Evolutionary conservation across 1,140 invertebrate genomes (phyloP).

Genomic region (Drosophila pseudoananassae): DNA sequence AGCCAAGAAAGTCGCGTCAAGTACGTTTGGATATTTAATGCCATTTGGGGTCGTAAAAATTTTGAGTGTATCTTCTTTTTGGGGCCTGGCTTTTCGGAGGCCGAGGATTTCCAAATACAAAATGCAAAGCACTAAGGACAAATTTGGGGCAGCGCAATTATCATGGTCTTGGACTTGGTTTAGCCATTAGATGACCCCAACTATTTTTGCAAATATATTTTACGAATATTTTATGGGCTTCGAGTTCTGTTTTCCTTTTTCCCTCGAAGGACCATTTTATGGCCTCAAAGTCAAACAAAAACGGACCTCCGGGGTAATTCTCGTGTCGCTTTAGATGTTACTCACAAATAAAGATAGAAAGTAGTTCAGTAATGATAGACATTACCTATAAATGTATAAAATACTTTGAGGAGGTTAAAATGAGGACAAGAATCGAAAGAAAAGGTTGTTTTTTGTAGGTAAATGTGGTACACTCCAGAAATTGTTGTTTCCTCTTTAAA

Average conservation of each 20-base stretch:
- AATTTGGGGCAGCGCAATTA: constrained; percentile 65
- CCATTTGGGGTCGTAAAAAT: constrained; percentile 74
- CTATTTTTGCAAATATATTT: constrained; percentile 72
- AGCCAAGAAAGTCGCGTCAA: constrained; percentile 71
- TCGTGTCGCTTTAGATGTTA: constrained; percentile 38
- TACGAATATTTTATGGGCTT: constrained; percentile 75
- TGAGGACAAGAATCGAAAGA: constrained; percentile 15
- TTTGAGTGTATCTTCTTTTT: constrained; percentile 65
- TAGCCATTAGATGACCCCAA: constrained; percentile 78
- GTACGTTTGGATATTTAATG: constrained; percentile 79
- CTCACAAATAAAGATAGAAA: constrained; percentile 57
- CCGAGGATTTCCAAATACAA: constrained; percentile 38
- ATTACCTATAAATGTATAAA: constrained; percentile 30
- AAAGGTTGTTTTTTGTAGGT: constrained; percentile 19
- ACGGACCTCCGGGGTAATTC: constrained; percentile 27
- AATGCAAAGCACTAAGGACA: constrained; percentile 67
- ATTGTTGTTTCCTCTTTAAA: background rate
- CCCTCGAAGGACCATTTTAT: constrained; percentile 40
- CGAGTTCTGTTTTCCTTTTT: constrained; percentile 33
- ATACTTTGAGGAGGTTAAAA: constrained; percentile 29
- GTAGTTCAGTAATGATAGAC: constrained; percentile 20
- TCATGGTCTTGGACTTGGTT: constrained; percentile 71
- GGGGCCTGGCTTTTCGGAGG: background rate
- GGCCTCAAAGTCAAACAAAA: constrained; percentile 38
- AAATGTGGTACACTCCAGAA: background rate